Conservation (phyloP, 2,113 vertebrate genomes). For the Muntiacus reevesi region DNA sequence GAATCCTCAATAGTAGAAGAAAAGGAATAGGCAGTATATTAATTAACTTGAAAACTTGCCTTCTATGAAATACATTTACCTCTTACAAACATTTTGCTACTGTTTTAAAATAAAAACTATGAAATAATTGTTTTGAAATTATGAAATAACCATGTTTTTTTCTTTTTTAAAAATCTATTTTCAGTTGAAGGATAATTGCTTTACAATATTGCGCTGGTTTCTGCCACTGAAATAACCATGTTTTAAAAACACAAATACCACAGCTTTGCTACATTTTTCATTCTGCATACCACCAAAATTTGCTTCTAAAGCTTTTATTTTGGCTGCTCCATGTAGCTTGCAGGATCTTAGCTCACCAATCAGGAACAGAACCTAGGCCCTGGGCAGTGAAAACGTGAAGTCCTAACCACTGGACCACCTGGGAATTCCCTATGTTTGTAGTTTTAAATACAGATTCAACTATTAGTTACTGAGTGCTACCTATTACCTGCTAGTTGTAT, state of each 20-base stretch:
- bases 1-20: background rate
- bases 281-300: background rate
- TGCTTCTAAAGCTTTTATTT: background rate
- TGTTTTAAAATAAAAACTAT: constrained; percentile 39
- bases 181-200: background rate
- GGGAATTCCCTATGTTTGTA: background rate
- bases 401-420: background rate
- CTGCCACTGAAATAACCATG: background rate
- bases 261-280: background rate
- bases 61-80: constrained; percentile 18
- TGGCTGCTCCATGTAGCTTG: background rate
- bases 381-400: background rate
- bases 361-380: background rate
- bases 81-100: background rate
- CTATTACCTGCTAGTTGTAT: background rate
- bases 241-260: background rate
- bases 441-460: constrained; percentile 39
- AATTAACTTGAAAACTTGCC: background rate
- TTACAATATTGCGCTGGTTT: background rate
- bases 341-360: background rate
- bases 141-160: background rate
- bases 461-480: background rate
- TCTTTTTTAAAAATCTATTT: background rate
- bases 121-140: background rate
- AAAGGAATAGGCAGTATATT: background rate